Conservation (phyloP, 2,888 invertebrate genomes). For the Pollenia labialis region DNA sequence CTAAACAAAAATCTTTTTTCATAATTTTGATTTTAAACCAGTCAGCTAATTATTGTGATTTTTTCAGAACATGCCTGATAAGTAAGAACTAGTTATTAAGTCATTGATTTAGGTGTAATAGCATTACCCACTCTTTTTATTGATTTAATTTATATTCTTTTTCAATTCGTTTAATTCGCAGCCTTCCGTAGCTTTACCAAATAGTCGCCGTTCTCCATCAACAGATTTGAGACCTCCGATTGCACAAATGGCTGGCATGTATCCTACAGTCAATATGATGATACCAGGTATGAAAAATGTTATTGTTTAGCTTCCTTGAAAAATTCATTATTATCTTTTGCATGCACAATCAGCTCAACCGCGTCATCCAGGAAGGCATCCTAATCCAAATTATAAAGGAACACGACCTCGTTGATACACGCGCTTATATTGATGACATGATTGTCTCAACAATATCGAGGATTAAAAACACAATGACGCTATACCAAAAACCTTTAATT, state of each 20-base stretch:
- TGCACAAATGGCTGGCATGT: conserved; percentile 83
- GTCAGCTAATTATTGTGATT: no score
- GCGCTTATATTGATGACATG: conserved; percentile 53
- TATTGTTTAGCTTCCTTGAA: not conserved
- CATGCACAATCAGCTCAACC: conserved; percentile 78
- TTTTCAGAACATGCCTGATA: no score
- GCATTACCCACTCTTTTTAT: not conserved
- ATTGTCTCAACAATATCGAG: conserved; percentile 50
- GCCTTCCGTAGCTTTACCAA: conserved; percentile 84
- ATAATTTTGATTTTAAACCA: no score
- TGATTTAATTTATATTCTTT: conserved; percentile 1
- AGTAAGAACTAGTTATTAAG: no score
- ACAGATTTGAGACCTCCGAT: conserved; percentile 83
- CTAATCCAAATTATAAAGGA: conserved; percentile 84
- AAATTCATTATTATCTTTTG: not conserved
- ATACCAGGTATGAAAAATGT: conserved; percentile 81
- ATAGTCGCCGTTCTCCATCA: conserved; percentile 84
- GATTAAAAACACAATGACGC: conserved; percentile 72
- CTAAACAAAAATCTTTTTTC: no score
- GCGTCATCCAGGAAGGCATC: conserved; percentile 83
- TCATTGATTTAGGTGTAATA: not conserved
- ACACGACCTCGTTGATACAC: conserved; percentile 81
- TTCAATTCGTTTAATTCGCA: conserved; percentile 64
- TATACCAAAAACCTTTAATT: conserved; percentile 78
- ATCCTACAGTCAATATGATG: conserved; percentile 84